Base-by-base conservation (phyloP, 2,113 vertebrate species). In the Brienomyrus brachyistius region DNA sequence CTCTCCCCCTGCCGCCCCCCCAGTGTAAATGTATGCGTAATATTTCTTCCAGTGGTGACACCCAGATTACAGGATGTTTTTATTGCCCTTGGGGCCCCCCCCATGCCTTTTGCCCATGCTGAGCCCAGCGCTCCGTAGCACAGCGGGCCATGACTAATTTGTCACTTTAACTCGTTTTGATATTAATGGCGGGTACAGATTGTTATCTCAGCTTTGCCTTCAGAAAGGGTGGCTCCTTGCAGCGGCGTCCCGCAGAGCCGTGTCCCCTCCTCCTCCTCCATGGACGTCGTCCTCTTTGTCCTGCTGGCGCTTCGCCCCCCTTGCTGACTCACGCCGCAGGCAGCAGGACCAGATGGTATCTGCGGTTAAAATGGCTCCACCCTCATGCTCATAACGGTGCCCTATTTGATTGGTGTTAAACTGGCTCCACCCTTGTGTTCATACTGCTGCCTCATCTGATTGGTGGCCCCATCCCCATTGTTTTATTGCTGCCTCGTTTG, bases 111-210 rank as follows among this genome's bases (percentile, higher is more conserved):
- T 62, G 80, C 80, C 77, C 77, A 59, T 10, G 77, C 89, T 89
- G 89, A 59, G 89, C 80, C 59, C 9, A 47, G 35, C 35, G 80
- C 52, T 66, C 52, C 54, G 35, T 43, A 84, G 52, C 89, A 31
- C 89, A 62, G 89, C 89, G 15, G 89, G 89, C 51, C 89, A 62
- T 47, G 77, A 80, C 89, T 89, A 89, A 89, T 89, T 89, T 89
- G 89, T 89, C 89, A 84, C 56, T 89, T 89, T 89, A 84, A 48
- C 89, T 62, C 19, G 35, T 59, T 59, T 89, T 89, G 83, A 89
- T 89, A 89, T 89, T 89, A 89, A 89, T 89, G 89, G 54, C 27
- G 88, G 77, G 51, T 56, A 85, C 35, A 51, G 48, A 48, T 89
- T 84, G 89, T 85, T 89, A 89, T 89, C 89, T 47, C 89, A 89